Evolutionary conservation across 2,888 invertebrate species (phyloP), one percentile per base, ranked within the genome.

Genomic region (Artemia sinica): DNA sequence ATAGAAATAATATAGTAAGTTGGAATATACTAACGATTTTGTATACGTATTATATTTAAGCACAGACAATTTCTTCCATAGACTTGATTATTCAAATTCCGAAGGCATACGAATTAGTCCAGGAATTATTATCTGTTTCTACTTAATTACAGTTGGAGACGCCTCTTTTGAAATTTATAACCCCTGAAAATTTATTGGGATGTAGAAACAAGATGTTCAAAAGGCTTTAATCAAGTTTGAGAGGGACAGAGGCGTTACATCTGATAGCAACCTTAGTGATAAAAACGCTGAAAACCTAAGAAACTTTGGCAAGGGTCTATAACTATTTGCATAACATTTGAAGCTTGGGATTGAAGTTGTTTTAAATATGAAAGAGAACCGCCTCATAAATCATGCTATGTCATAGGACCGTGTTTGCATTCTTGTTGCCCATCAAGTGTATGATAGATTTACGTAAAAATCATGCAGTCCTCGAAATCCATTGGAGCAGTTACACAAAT

Each of bases 371-470:
- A 58, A 58, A 58, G 58, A 58, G 18, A 10, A 58, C 58, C 58
- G 58, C n/a, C 58, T 58, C 58, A 18, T 58, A 58, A 58, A 58
- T 58, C 58, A 28, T 58, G 58, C n/a, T n/a, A 9, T n/a, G 58
- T 18, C n/a, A 58, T 58, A 18, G 58, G 14, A 14, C 10, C 58
- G 58, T 58, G 58, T 58, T 58, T 58, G 58, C 58, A 58, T 58
- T 58, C 58, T 58, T 58, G 14, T 10, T 58, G 18, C 14, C 58
- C 14, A 18, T 58, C 58, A 58, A 58, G 18, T 18, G 10, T 28
- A 58, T 58, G 58, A 58, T 18, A 14, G 58, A 58, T 58, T 58
- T 58, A 58, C 58, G 58, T 58, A 58, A 58, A 58, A 14, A 58
- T 58, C 58, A 58, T 58, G 18, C 58, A 58, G 58, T 18, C 18